Evolutionary conservation across 2,888 invertebrate genomes (phyloP).

Genomic region (Acronicta leporina): DNA sequence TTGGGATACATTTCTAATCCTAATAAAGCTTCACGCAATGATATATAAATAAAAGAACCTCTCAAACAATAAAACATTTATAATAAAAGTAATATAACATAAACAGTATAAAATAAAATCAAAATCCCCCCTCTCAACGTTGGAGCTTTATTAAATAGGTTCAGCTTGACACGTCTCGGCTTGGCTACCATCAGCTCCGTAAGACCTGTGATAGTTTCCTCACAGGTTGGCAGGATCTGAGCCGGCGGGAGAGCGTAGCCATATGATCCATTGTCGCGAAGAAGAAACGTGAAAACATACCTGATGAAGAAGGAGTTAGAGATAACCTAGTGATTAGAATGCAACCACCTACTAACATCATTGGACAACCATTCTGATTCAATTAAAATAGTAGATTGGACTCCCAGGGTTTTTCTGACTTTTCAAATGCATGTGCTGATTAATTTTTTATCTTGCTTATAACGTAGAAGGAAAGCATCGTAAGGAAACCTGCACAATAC

Average conservation of each 20-base stretch:
- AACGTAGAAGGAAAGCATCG: no score
- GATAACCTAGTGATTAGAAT: no score
- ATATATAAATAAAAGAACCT: background rate
- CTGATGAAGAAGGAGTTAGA: conserved; percentile 53
- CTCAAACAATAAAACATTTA: conserved; percentile 12
- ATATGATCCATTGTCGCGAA: conserved; percentile 91
- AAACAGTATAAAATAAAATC: conserved; percentile 22
- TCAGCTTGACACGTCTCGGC: conserved; percentile 57
- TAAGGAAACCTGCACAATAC: no score
- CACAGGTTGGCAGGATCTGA: conserved; percentile 90
- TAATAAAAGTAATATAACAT: conserved; percentile 24
- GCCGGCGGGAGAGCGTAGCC: conserved; percentile 92
- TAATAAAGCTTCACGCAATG: no score
- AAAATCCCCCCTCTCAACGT: background rate
- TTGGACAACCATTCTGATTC: no score
- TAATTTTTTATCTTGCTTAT: no score
- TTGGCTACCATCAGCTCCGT: conserved; percentile 79
- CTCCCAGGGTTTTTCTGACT: no score
- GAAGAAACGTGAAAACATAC: conserved; percentile 72
- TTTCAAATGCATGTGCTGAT: no score
- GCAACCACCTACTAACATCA: no score
- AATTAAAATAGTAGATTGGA: no score
- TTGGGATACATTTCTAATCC: no score
- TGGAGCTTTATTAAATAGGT: conserved; percentile 48
- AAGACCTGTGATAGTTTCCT: conserved; percentile 89